Evolutionary conservation across 2,797 vertebrate species (phyloP).

Genomic region (Heliangelus exortis): DNA sequence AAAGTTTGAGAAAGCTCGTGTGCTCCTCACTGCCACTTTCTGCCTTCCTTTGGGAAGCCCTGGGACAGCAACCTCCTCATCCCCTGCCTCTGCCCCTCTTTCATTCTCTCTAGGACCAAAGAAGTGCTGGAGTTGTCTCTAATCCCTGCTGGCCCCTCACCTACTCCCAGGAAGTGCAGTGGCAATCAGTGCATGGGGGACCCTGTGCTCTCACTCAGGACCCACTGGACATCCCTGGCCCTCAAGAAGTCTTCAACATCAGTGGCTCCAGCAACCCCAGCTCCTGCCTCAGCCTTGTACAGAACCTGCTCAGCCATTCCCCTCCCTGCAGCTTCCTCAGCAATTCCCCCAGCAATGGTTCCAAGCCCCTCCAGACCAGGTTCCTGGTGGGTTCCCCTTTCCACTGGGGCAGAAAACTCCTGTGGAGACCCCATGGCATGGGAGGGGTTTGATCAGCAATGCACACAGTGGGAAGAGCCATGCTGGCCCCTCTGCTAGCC

Average conservation of each 20-base stretch:
- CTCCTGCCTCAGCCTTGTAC: neutral
- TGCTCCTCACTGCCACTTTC: neutral
- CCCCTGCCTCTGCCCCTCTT: neutral
- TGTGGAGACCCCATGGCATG: neutral
- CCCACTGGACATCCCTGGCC: neutral
- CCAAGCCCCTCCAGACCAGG: neutral
- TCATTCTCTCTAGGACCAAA: constrained; percentile 24
- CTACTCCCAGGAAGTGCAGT: constrained; percentile 16
- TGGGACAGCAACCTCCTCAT: neutral
- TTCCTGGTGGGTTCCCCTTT: constrained; percentile 43
- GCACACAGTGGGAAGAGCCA: neutral
- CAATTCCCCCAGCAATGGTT: neutral
- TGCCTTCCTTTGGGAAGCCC: neutral
- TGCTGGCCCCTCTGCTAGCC: neutral
- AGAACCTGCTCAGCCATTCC: constrained; percentile 38
- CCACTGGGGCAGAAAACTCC: neutral
- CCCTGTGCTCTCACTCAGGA: neutral
- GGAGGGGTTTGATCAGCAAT: neutral
- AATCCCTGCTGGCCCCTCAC: constrained; percentile 66
- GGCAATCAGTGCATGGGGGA: neutral
- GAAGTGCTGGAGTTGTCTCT: neutral
- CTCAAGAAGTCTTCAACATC: constrained; percentile 33
- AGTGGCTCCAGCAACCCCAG: constrained; percentile 5
- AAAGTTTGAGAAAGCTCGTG: neutral
- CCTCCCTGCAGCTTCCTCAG: constrained; percentile 34